Base-by-base conservation (phyloP, 1,140 invertebrate species). In the Neoseiulus cucumeris region DNA sequence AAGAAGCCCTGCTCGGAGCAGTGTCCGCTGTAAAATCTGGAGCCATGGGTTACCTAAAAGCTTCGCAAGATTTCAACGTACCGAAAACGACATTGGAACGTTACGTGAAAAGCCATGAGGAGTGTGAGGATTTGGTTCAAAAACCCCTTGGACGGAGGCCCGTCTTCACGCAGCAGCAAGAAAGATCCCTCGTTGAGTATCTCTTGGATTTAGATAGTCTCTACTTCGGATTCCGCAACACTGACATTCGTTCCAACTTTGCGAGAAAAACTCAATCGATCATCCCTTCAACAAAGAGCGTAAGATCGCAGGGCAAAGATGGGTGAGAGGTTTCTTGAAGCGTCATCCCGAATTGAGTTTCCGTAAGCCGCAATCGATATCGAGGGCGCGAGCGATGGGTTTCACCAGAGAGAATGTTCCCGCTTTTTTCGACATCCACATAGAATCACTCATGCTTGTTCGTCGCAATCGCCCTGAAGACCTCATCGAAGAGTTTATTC, bases 401-500 rank as follows among this genome's bases (percentile, higher is more conserved):
- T 65, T 65, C 64, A 66, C 7, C n/a, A 64, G 64, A 65, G 67
- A 65, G 51, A 64, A 67, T 1, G 66, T 68, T 1, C 20, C 47
- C 14, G 22, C 42, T n/a, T 68, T 68, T 42, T 68, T 68, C 18
- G 44, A 68, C 30, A 4, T 65, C n/a, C 9, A 68, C 55, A 69
- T 47, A 5, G 9, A 6, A 7, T n/a, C n/a, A n/a, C n/a, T n/a
- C n/a, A n/a, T n/a, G n/a, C n/a, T n/a, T n/a, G n/a, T n/a, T n/a
- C n/a, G n/a, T n/a, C n/a, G n/a, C n/a, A n/a, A n/a, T n/a, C n/a
- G n/a, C n/a, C n/a, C n/a, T n/a, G n/a, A n/a, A n/a, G n/a, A n/a
- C n/a, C n/a, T n/a, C n/a, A n/a, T n/a, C n/a, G n/a, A n/a, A n/a
- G n/a, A n/a, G n/a, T n/a, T n/a, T n/a, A n/a, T n/a, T n/a, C n/a